Base-by-base conservation (phyloP, 2,113 vertebrate genomes). In the Bolborhynchus lineola region DNA sequence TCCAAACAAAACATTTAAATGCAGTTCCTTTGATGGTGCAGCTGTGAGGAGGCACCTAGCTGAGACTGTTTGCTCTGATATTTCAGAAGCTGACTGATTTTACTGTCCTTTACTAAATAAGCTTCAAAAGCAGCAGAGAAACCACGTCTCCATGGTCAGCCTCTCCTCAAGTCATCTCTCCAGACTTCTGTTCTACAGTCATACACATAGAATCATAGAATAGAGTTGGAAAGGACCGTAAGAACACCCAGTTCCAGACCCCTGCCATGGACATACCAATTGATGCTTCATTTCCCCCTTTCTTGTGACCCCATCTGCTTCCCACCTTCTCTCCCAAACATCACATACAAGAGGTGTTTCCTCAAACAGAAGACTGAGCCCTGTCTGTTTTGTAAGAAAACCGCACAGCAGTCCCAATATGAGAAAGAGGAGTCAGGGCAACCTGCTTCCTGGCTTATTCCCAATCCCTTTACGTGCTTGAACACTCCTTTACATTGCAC, bases 1-100 rank as follows among this genome's bases (percentile, higher is more conserved):
- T 59, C 94, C 86, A 94, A 95, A 93, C 82, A 94, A 88, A 88
- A 67, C 76, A 86, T 80, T 86, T 72, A 88, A 53, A 83, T 81
- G 53, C 41, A 83, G 72, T 88, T 72, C 78, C 82, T 95, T 90
- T 88, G 82, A 86, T 35, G 75, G 68, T 44, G 79, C 79, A 92
- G 90, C 92, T 93, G 92, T 24, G 86, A 94, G 86, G 93, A 55
- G 83, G 71, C 64, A 92, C 74, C 88, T 47, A n/a, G 47, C 80
- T 52, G 79, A 57, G 63, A 37, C 59, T 28, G 10, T 86, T 74
- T 88, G 79, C 82, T 77, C 0, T 24, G 42, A 18, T 50, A 29
- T 89, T 83, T 70, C 69, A n/a, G 81, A 77, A 71, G 67, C 75
- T 28, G 67, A 25, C 21, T 1, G 2, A 44, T 62, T 88, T 77